Conservation (phyloP, 2,888 invertebrate species). For the Ennomos erosarius region DNA sequence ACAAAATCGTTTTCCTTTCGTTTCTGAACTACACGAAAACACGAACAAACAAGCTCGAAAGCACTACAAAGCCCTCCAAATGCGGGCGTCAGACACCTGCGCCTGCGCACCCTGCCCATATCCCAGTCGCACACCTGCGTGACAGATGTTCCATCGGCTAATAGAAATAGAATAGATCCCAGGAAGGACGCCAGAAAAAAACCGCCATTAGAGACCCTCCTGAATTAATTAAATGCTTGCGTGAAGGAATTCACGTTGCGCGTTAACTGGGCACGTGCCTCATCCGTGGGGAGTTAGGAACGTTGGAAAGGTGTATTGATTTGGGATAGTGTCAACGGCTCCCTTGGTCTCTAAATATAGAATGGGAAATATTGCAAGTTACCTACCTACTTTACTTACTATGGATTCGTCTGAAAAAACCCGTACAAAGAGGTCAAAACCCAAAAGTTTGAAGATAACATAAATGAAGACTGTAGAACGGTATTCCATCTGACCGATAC, state of each 20-base stretch:
- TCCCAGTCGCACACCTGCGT: constrained; percentile 64
- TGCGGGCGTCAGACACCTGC: constrained; percentile 47
- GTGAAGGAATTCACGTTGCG: constrained; percentile 27
- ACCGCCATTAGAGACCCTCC: constrained; percentile 18
- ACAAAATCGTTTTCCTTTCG: not conserved
- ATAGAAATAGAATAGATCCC: constrained; percentile 31
- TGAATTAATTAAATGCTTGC: constrained; percentile 27
- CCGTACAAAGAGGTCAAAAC: too few relatives aligned
- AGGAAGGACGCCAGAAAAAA: constrained; percentile 24
- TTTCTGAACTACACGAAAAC: not conserved
- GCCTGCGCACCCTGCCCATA: constrained; percentile 31
- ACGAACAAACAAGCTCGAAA: constrained; percentile 17
- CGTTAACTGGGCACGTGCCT: constrained; percentile 22
- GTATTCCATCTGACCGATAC: too few relatives aligned
- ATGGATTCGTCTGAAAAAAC: too few relatives aligned
- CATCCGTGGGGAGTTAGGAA: not conserved
- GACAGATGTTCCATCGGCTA: constrained; percentile 63
- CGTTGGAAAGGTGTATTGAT: constrained; percentile 17
- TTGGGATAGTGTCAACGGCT: constrained; percentile 11
- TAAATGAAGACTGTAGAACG: too few relatives aligned
- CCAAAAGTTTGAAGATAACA: too few relatives aligned
- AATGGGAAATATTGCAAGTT: too few relatives aligned
- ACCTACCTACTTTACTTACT: too few relatives aligned
- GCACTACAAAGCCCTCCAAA: constrained; percentile 30
- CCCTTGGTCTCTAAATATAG: not conserved